Base-by-base conservation (phyloP, 2,113 vertebrate species). In the Nibea coibor region DNA sequence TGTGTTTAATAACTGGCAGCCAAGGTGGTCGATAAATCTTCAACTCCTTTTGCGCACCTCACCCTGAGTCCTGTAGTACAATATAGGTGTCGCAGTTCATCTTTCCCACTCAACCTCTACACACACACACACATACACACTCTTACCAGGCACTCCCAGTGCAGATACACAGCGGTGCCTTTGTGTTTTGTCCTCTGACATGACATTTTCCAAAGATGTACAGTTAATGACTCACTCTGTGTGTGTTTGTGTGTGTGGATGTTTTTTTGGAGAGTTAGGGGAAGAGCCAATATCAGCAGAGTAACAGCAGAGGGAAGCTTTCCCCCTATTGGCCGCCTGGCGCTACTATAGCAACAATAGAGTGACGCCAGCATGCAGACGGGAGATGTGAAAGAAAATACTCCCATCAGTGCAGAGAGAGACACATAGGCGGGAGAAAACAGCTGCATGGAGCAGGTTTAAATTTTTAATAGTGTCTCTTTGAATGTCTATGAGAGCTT, bases 301-400 rank as follows among this genome's bases (percentile, higher is more conserved):
- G 58, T 10, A 51, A 59, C 64, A 54, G 61, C 58, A 43, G 72
- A 68, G 24, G 72, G 56, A 74, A 68, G 28, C 66, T 64, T 53
- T 11, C 19, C 26, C 63, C 72, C 43, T 20, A 68, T 82, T 85
- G 83, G 87, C 83, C 68, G 59, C 63, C 58, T 26, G 28, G 24
- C 17, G 82, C 72, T 89, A 69, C 89, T 85, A 91, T 94, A 87
- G 88, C 84, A 94, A 94, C 92, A 78, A 61, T 26, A 54, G 69
- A 57, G 70, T 82, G 68, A 78, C 15, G 61, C 47, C 81, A 88
- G 81, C 54, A 62, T 75, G 74, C 45, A 82, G 50, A 67, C 65
- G 22, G 28, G 61, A 24, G 50, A 20, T n/a, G 28, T 62, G 72
- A 72, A 74, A 84, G 83, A 61, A 75, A 72, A 78, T 70, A 70